Evolutionary conservation across 2,113 vertebrate species (phyloP).

Genomic region (Numenius arquata): DNA sequence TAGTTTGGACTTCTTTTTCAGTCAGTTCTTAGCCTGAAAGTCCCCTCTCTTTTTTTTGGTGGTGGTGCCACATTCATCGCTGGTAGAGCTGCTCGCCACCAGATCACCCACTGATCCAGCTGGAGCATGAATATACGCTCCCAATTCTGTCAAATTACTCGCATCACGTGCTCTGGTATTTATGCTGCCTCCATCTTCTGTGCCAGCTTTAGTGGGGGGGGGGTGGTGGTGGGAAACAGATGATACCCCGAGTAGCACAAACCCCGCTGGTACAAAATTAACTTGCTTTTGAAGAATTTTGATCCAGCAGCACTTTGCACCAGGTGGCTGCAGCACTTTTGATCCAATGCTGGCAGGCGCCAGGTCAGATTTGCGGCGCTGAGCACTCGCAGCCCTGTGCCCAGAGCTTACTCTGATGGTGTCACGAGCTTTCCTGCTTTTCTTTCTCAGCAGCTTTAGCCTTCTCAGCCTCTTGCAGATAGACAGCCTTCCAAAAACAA

Average conservation of each 20-base stretch:
- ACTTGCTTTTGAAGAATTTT: conserved; percentile 56
- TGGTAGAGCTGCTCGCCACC: conserved; percentile 48
- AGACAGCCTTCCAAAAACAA: background rate
- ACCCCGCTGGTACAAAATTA: conserved; percentile 53
- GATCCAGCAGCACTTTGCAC: conserved; percentile 59
- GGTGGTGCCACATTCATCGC: conserved; percentile 12
- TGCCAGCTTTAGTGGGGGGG: conserved; percentile 39
- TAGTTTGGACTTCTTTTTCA: background rate
- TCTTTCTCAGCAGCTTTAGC: background rate
- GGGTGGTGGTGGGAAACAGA: conserved; percentile 13
- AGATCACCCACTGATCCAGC: conserved; percentile 55
- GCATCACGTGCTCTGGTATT: conserved; percentile 50
- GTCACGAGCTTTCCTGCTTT: conserved; percentile 14
- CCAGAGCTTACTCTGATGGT: conserved; percentile 15
- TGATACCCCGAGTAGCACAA: conserved; percentile 54
- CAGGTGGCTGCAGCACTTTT: conserved; percentile 57
- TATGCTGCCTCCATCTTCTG: conserved; percentile 41
- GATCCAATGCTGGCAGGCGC: conserved; percentile 12
- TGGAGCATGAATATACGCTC: conserved; percentile 37
- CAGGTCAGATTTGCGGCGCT: conserved; percentile 13
- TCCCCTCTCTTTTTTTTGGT: background rate
- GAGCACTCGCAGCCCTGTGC: background rate
- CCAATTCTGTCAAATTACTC: conserved; percentile 51
- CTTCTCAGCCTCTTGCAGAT: background rate
- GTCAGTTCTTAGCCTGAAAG: background rate